A percentile compares a stretch with the other conserved stretches of the same genome.
Conservation (phyloP, 2,113 vertebrate genomes). For the Thunnus thynnus region DNA sequence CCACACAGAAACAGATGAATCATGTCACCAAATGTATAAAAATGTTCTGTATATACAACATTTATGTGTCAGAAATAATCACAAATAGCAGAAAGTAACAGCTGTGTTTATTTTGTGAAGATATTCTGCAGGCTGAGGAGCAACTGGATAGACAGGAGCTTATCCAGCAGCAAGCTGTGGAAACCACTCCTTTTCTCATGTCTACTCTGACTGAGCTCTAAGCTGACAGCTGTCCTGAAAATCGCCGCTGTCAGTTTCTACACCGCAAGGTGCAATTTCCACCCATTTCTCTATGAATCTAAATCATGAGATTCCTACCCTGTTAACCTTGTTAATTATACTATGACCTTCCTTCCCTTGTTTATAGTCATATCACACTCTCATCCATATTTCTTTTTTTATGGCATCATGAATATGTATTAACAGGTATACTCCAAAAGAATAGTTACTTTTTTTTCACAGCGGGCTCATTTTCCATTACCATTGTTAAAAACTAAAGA, state of each 20-base stretch:
- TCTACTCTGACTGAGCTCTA: slow-evolving; percentile 10
- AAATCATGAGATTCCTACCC: slow-evolving; percentile 54
- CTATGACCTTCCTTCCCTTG: slow-evolving; percentile 3
- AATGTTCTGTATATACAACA: slow-evolving; percentile 72
- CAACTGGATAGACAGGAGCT: slow-evolving; percentile 47
- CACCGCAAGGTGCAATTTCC: slow-evolving; percentile 13
- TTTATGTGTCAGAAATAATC: slow-evolving; percentile 69
- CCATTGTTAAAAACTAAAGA: neutral
- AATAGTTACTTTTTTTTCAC: neutral
- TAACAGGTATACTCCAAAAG: neutral
- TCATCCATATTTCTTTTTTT: slow-evolving; percentile 15
- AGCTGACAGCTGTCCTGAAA: slow-evolving; percentile 41
- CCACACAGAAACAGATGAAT: slow-evolving; percentile 38
- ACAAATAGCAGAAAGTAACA: slow-evolving; percentile 70
- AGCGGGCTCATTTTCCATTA: neutral
- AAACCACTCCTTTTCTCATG: slow-evolving; percentile 29
- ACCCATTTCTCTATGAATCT: slow-evolving; percentile 29
- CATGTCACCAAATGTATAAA: slow-evolving; percentile 63
- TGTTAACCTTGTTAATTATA: slow-evolving; percentile 59
- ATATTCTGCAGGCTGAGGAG: slow-evolving; percentile 55
- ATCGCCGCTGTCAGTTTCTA: slow-evolving; percentile 30
- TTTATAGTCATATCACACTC: slow-evolving; percentile 14
- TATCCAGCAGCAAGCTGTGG: slow-evolving; percentile 32
- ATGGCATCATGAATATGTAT: slow-evolving; percentile 9
- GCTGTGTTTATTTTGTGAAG: slow-evolving; percentile 80